Base-by-base conservation (phyloP, 30 jellyfish, hydroid and myxozoan species). In the Hydractinia echinata region DNA sequence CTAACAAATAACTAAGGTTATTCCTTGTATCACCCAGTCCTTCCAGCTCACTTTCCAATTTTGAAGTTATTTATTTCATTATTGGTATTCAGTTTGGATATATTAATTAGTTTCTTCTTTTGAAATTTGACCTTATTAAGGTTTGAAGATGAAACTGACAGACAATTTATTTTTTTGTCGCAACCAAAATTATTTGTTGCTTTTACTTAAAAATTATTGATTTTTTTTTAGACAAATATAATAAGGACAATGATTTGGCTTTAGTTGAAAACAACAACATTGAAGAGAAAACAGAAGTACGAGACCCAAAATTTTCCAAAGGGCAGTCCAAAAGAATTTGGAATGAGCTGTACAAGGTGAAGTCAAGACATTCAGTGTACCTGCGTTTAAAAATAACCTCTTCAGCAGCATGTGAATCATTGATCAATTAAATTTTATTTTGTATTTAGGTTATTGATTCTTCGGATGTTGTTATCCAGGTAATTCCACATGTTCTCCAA, bases 281-380 rank as follows among this genome's bases (percentile, higher is more conserved):
- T 80, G 96, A 79, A 61, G 96, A 81, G 67, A 83, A 89, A 67
- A 81, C 66, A 6, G 88, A 81, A 66, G 95, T 92, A 16, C 77
- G 89, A 48, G 97, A 94, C 39, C 82, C 97, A 14, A 89, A 76
- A 55, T 95, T 83, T 95, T 81, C 84, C 21, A 88, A 95, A 79
- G 99, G 99, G 20, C 99, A 95, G 78, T 95, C 99, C 1, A 95
- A 89, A 77, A 70, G 99, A 68, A 95, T 95, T 50, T 95, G 99
- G 99, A 81, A 81, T 68, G 99, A 95, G 76, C 89, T 95, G 5
- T 95, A 81, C 83, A 95, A 95, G 85, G 99, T 89, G 82, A 5
- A 62, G 2, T 30, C 44, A 30, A 30, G 44, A 30, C 2, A 30
- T 30, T 30, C 69, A 58, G 69, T 58, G 69, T 16, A 58, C 3